Evolutionary conservation across 2,113 vertebrate species (phyloP).

Genomic region (Capreolus pygargus): DNA sequence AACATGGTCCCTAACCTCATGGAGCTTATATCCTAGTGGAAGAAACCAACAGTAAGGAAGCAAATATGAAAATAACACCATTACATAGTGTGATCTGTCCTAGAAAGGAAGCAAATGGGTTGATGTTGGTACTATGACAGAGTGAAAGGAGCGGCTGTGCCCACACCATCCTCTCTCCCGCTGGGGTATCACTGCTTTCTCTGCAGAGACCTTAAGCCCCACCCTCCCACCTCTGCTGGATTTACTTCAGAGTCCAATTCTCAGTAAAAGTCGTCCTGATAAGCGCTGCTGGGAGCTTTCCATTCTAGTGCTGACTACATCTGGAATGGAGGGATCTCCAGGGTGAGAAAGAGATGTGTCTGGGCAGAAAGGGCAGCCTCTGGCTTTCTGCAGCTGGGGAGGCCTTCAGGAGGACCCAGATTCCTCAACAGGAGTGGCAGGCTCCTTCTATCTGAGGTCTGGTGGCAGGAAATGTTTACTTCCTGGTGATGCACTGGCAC

Average conservation of each 20-base stretch:
- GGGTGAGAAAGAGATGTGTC: neutral
- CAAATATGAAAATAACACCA: neutral
- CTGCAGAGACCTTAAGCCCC: neutral
- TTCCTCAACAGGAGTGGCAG: neutral
- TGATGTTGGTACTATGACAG: neutral
- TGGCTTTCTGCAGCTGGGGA: neutral
- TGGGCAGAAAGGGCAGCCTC: neutral
- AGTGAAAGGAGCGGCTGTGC: neutral
- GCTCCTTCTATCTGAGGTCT: neutral
- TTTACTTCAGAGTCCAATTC: neutral
- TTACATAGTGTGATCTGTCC: neutral
- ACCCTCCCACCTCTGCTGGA: neutral
- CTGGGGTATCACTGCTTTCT: neutral
- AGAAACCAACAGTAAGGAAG: neutral
- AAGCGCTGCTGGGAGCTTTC: neutral
- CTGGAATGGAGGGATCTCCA: neutral
- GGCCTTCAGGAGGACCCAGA: neutral
- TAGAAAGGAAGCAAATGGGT: neutral
- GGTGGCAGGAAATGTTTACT: neutral
- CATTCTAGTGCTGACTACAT: neutral
- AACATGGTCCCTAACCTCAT: neutral
- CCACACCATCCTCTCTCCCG: fast-evolving
- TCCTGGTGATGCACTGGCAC: neutral
- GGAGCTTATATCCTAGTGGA: neutral
- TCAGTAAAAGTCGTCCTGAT: no score